phyloP scores from a whole-genome alignment of 2,888 invertebrate genomes.

The Andrena marginata region DNA sequence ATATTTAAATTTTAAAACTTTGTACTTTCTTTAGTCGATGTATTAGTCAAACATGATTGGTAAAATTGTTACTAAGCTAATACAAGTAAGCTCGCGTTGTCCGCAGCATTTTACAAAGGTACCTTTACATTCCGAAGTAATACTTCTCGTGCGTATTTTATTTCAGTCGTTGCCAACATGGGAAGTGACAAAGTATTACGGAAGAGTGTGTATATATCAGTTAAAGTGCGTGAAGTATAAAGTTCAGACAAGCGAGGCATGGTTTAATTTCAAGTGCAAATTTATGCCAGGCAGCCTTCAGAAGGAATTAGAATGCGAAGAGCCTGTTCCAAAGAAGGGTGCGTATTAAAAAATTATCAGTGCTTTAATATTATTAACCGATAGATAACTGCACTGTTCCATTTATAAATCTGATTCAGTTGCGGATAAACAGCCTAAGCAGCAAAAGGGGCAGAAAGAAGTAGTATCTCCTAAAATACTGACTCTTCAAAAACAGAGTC shows the following conservation, averaged over 20 bases:
- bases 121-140: background rate
- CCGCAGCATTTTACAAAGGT: slow-evolving; percentile 5
- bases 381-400: background rate
- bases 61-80: slow-evolving; percentile 72
- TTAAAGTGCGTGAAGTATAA: slow-evolving; percentile 74
- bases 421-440: slow-evolving; percentile 7
- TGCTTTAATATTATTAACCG: background rate
- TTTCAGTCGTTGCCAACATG: slow-evolving; percentile 74
- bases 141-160: background rate
- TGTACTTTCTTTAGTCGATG: slow-evolving; percentile 4
- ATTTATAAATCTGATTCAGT: slow-evolving; percentile 3
- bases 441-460: slow-evolving; percentile 2
- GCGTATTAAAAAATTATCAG: slow-evolving; percentile 4
- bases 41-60: slow-evolving; percentile 58
- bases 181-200: slow-evolving; percentile 78
- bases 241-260: slow-evolving; percentile 75
- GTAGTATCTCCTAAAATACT: background rate
- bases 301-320: slow-evolving; percentile 65
- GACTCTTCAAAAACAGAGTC: background rate
- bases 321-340: slow-evolving; percentile 36
- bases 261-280: slow-evolving; percentile 74
- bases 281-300: slow-evolving; percentile 72
- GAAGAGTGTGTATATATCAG: slow-evolving; percentile 74
- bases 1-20: slow-evolving; percentile 10
- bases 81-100: slow-evolving; percentile 67